Percentiles rank a stretch among this genome's conserved stretches.
These are phyloP conservation scores for Stratiomys singularior DNA, from an alignment of 2,888 invertebrate genomes.

Conservation along the genomic window DNA sequence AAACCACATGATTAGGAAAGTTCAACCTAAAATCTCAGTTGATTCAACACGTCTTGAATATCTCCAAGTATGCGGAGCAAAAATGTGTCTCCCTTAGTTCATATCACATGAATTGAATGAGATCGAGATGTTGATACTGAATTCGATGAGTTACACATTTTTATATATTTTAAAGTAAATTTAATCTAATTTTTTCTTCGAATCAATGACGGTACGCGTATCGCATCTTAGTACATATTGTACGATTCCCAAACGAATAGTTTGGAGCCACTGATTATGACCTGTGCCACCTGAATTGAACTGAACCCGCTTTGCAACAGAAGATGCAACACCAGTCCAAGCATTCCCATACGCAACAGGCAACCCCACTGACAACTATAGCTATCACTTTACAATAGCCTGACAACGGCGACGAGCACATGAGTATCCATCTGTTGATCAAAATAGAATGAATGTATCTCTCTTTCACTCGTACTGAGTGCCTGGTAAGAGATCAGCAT, in stretches of 20 bases:
- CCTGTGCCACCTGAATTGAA: slow-evolving; percentile 15
- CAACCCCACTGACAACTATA: neutral
- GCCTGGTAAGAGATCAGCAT: neutral
- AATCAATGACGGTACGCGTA: too few species aligned
- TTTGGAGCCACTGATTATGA: slow-evolving; percentile 1
- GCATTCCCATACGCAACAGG: slow-evolving; percentile 15
- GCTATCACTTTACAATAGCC: neutral
- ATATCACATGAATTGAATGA: too few species aligned
- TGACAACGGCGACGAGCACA: neutral
- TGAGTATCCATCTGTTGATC: neutral
- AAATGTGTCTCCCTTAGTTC: too few species aligned
- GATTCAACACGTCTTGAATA: too few species aligned
- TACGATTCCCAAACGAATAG: neutral
- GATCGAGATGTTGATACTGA: too few species aligned
- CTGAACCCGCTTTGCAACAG: neutral
- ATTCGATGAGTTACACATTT: too few species aligned
- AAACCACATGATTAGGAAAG: too few species aligned
- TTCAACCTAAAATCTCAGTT: too few species aligned
- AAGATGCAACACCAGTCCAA: neutral
- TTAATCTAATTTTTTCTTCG: too few species aligned
- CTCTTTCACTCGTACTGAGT: neutral
- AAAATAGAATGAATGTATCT: neutral
- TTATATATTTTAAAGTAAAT: too few species aligned
- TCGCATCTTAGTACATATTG: too few species aligned
- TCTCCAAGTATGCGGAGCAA: too few species aligned